phyloP scores from a whole-genome alignment of 2,797 vertebrate species.

The Lacerta viridis region DNA sequence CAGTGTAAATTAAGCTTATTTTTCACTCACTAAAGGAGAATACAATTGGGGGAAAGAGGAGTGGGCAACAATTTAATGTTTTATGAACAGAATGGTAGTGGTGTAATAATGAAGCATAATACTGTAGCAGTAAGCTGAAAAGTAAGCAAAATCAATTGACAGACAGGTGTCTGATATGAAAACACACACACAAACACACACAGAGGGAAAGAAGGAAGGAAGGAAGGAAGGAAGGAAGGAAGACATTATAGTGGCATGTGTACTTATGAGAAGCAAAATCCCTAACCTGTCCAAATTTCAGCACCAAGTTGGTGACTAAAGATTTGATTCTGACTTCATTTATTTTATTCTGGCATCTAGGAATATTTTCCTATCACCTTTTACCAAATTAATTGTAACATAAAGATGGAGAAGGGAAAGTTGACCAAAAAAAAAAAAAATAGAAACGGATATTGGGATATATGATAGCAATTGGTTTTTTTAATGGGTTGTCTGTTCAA shows the following conservation, averaged over 20 bases:
- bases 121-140: fast-evolving
- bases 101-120: fast-evolving
- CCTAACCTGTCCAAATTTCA: not conserved
- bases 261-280: not conserved
- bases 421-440: not conserved
- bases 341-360: not conserved
- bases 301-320: not conserved
- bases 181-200: no score
- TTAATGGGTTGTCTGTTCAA: not conserved
- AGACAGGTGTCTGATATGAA: slow-evolving; percentile 30
- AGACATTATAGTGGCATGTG: not conserved
- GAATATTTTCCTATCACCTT: not conserved
- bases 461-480: not conserved
- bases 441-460: no score
- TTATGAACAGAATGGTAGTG: fast-evolving
- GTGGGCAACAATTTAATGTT: fast-evolving
- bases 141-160: not conserved
- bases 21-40: not conserved
- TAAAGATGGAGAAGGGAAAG: not conserved
- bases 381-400: not conserved
- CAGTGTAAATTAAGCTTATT: not conserved
- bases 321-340: not conserved
- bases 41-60: not conserved
- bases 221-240: not conserved
- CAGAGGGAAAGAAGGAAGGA: not conserved